These are phyloP conservation scores for Notodonta dromedarius DNA, from an alignment of 2,888 invertebrate species.

Conservation along the genomic window DNA sequence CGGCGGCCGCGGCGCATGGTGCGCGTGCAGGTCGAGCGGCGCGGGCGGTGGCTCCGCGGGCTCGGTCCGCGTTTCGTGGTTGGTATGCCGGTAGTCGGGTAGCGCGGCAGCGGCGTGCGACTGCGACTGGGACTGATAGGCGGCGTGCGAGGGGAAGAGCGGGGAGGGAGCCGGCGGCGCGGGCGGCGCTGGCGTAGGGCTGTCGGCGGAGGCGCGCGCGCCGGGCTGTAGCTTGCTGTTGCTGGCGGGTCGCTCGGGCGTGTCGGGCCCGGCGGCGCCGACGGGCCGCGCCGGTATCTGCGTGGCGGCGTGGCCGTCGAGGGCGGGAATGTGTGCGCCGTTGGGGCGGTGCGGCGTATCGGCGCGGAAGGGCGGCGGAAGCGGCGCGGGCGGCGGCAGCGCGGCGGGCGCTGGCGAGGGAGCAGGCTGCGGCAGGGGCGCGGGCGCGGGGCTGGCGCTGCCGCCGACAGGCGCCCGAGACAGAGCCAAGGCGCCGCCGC, in stretches of 20 bases:
- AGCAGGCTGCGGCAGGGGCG: constrained; percentile 87
- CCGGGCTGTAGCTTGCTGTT: constrained; percentile 76
- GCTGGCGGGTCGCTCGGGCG: constrained; percentile 75
- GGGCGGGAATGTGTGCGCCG: constrained; percentile 75
- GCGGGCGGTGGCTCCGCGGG: constrained; percentile 60
- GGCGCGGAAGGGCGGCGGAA: constrained; percentile 86
- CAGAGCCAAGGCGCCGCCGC: constrained; percentile 85
- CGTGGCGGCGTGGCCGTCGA: constrained; percentile 75
- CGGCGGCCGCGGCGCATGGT: constrained; percentile 57
- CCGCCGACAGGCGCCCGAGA: constrained; percentile 86
- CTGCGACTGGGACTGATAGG: constrained; percentile 68
- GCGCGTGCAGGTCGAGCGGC: constrained; percentile 71
- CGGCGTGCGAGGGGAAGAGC: constrained; percentile 73
- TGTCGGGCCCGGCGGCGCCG: constrained; percentile 73
- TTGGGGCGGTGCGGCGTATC: constrained; percentile 72
- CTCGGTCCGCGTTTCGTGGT: constrained; percentile 83
- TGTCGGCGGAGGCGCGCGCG: constrained; percentile 76
- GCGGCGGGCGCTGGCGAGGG: constrained; percentile 89
- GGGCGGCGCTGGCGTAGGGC: constrained; percentile 76
- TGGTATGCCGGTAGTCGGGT: constrained; percentile 78
- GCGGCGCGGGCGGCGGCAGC: constrained; percentile 86
- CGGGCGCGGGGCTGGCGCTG: constrained; percentile 86
- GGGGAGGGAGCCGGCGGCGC: constrained; percentile 75
- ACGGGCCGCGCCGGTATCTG: constrained; percentile 74
- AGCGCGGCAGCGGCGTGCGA: constrained; percentile 76